Base-by-base conservation (phyloP, 2,113 vertebrate genomes). In the Mystacornis crossleyi region DNA sequence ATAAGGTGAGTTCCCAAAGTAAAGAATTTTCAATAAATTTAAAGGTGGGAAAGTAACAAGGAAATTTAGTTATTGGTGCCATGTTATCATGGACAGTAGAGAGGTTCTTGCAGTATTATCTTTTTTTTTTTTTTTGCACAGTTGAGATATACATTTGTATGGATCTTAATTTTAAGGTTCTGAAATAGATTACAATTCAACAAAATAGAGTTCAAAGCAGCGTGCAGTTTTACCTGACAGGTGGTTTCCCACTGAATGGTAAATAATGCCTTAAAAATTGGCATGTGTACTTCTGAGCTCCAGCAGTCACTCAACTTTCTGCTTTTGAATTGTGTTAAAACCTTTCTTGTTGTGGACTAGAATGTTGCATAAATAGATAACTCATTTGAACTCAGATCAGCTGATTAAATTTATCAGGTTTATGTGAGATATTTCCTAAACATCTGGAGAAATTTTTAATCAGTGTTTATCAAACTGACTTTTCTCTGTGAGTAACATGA, bases 1-100 rank as follows among this genome's bases (percentile, higher is more conserved):
- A 99, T 97, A 99, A 99, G 99, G 99, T 99, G 98, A 98, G 97
- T 81, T 82, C 50, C 26, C 20, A 61, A 55, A 89, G 26, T 14
- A 70, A 73, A 48, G 55, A 38, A 50, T 80, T 94, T 71, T 40
- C 34, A 51, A 26, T 21, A 51, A 45, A 36, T 2, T 7, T 45
- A 47, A 57, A 33, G 31, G 14, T n/a, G 69, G n/a, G 19, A 79
- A 86, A 54, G 18, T 67, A 65, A 28, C 9, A 55, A 18, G 1
- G 8, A 73, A 38, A 28, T 47, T 43, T n/a, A 78, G 24, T 34
- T 84, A 33, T 19, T 45, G 25, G 25, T 67, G 33, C 28, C 43
- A 10, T 20, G n/a, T 48, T 25, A 23, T 67, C 6, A 0, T 17
- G 47, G 33, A 17, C 31, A 61, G 42, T 10, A 83, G 36, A 33